Percentiles rank a stretch among this genome's conserved stretches.
Conservation (phyloP, 2,888 invertebrate species). For the Polietes domitor region DNA sequence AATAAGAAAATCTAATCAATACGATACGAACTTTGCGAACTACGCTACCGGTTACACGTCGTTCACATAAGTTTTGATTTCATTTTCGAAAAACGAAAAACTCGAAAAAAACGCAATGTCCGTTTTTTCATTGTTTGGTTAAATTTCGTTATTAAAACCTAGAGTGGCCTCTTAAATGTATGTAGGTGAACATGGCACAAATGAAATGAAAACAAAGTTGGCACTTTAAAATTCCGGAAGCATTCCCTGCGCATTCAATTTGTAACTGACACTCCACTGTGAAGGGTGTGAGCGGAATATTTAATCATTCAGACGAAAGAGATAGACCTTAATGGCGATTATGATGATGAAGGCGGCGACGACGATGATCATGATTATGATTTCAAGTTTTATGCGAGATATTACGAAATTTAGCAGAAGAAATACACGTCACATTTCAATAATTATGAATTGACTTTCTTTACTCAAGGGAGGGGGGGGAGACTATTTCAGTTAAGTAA, state of each 20-base stretch:
- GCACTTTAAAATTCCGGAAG: constrained; percentile 9
- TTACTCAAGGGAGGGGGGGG: neutral
- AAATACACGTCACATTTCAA: neutral
- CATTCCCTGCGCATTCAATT: neutral
- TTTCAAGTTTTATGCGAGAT: neutral
- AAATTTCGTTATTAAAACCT: neutral
- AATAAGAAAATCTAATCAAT: constrained; percentile 39
- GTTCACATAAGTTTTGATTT: constrained; percentile 21
- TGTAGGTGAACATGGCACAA: constrained; percentile 3
- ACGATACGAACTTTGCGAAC: neutral
- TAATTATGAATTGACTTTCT: neutral
- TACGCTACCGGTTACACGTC: constrained; percentile 38
- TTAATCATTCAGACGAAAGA: neutral
- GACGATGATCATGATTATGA: neutral
- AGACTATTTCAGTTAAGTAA: too few species aligned
- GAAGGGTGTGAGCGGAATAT: neutral
- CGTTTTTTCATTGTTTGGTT: neutral
- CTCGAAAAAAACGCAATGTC: too few species aligned
- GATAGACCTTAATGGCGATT: too few species aligned
- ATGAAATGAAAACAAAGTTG: neutral
- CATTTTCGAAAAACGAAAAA: constrained; percentile 35
- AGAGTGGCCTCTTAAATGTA: neutral
- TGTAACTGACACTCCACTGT: neutral
- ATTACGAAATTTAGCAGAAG: neutral
- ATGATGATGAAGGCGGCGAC: too few species aligned